Percentiles rank a stretch among this genome's conserved stretches.
These are phyloP conservation scores for Anisognathus igniventris DNA, from an alignment of 2,797 vertebrate species.

Conservation along the genomic window DNA sequence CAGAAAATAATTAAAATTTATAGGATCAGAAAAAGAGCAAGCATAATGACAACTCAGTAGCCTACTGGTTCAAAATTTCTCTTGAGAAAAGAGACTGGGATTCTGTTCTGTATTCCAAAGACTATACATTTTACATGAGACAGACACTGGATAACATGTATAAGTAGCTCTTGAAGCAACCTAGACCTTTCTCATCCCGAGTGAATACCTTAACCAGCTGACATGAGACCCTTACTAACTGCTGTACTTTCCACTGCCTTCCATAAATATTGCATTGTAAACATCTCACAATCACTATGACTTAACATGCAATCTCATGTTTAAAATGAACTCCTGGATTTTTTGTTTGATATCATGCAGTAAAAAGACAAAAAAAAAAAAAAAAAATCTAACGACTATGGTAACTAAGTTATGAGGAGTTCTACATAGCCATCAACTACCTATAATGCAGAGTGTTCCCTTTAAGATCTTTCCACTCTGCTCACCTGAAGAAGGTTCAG, in stretches of 20 bases:
- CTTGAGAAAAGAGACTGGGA: background rate
- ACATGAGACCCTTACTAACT: background rate
- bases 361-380: background rate
- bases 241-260: background rate
- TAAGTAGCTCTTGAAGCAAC: background rate
- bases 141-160: background rate
- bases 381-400: rapidly evolving
- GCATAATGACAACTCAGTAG: background rate
- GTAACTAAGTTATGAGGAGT: background rate
- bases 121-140: constrained; percentile 15
- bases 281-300: background rate
- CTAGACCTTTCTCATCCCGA: background rate
- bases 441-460: background rate
- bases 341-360: background rate
- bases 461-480: background rate
- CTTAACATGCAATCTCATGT: background rate
- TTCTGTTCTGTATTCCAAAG: background rate
- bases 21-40: background rate
- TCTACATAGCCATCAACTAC: background rate
- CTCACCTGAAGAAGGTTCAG: background rate
- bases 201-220: background rate
- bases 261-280: background rate
- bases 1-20: constrained; percentile 4
- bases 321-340: background rate
- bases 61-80: background rate